Base-by-base conservation (phyloP, 2,888 invertebrate species). In the Acleris laterana region DNA sequence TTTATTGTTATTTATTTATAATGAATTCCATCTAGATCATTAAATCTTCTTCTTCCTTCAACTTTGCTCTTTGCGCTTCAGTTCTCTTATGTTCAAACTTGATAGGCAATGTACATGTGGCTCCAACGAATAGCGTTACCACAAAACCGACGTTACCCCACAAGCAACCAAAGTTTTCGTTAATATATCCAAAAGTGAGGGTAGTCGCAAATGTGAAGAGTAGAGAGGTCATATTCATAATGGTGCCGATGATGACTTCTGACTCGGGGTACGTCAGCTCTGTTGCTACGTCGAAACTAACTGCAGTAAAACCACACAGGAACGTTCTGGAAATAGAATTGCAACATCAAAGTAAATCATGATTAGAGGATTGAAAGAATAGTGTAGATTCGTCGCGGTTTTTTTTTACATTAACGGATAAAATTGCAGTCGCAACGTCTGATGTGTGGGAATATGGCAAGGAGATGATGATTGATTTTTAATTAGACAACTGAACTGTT, bases 251-350 rank as follows among this genome's bases (percentile, higher is more conserved):
- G 0, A 95, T 95, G 4, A 95, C 95, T 83, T 96, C 96, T 0
- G 95, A 93, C 74, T 95, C 95, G 0, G 96, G 96, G 81, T 95
- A 96, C 0, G 96, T 96, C 62, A 96, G 88, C 83, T 96, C 96
- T 17, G 95, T 95, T 25, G 95, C 96, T 76, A 96, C 94, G 78
- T 96, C 96, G 82, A 96, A 96, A 0, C 96, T 96, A 20, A 96
- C 92, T 0, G 96, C 95, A 49, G 96, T 84, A 79, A 96, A 96
- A 9, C 96, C 96, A 11, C 95, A 95, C 94, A 96, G 95, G 84
- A 96, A 96, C 80, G 95, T 95, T 64, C 96, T 95, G 81, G 5
- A 83, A 82, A 64, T 68, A 63, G 64, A 56, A 46, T 6, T 13
- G 50, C 2, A 32, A 38, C 38, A 13, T 13, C 38, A 11, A 38